Evolutionary conservation across 2,797 vertebrate species (phyloP), one percentile per base, ranked within the genome.

Genomic region (Rhodeus uyekii): DNA sequence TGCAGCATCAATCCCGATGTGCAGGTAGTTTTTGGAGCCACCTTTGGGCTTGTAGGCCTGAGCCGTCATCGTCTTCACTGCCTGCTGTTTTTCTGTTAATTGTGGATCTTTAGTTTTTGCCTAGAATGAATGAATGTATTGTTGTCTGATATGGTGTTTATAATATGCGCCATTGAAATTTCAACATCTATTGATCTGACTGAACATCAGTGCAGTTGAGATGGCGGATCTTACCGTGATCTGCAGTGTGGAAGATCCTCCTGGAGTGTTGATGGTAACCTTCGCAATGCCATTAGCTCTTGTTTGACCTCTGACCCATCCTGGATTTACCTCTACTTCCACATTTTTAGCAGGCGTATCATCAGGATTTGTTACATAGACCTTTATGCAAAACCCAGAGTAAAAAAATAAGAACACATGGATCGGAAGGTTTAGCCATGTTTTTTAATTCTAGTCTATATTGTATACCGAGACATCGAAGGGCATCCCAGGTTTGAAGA

Each of bases 301-400:
- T 1, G 95, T 95, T 8, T 83, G 50, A 14, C 89, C 88, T 0
- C n/a, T 9, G 0, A 81, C 87, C 0, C 44, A 10, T 34, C 78
- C 83, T 29, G 67, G 67, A 69, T 29, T 46, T 24, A 69, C 67
- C 67, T 69, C 67, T 4, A 69, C 39, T 29, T 69, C 24, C 16
- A 69, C 67, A 69, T 46, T 69, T 29, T 46, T 4, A 19, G 67
- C 67, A 44, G 67, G 67, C 0, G 39, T 91, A 22, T 87, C 83
- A 0, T 95, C 94, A 0, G 94, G 94, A 82, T 95, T 95, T 0
- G 93, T 93, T 87, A 96, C 93, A 0, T 88, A 92, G 24, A 94
- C 94, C 95, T 95, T 67, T 53, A 22, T 5, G 5, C 3, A 55
- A 73, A 73, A 36, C 22, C 6, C 19, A 36, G 71, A 73, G 22